Evolutionary conservation across 1,140 invertebrate genomes (phyloP), one percentile per base, ranked within the genome.

Genomic region (Tetramorium alpestre): DNA sequence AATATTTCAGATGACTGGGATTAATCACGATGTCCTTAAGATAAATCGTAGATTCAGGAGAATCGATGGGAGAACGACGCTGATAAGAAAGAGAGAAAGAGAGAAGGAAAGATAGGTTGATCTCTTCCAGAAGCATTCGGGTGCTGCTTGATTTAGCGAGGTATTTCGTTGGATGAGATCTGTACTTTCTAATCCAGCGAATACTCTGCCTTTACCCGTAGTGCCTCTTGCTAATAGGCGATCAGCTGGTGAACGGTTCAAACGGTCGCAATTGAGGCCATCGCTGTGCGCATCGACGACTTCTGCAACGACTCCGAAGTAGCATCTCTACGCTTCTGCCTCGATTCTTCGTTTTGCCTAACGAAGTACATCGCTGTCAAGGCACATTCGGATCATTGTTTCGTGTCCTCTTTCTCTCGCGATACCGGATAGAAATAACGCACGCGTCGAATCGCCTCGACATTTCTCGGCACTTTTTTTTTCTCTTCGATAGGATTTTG

Each of bases 231-330:
- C 69, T 87, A 90, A 90, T 87, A 65, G 62, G 49, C 82, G 86
- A 89, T 90, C 89, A 89, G 85, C 65, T 80, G 89, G 85, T 44
- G 90, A 90, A 85, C 87, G 65, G 65, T 65, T 84, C 73, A 87
- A 87, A 88, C 78, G 51, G 22, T 70, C n/a, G 64, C 70, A 81
- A 91, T 90, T 81, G 84, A 88, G 91, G 91, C 88, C 91, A 91
- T 81, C 87, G 89, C 62, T 85, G 85, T 49, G 16, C 58, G 10
- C 54, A 54, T 67, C 58, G 49, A 33, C 58, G 49, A 33, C 58
- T 76, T 47, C 41, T 77, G 44, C 54, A 56, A n/a, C 58, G 56
- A 73, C n/a, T 73, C n/a, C 25, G 11, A 38, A 67, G 56, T 10
- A 78, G 44, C 44, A 41, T 65, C 47, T 64, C 25, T 33, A 11